phyloP scores from a whole-genome alignment of 2,888 invertebrate genomes.

The Himalopsyche anomala region DNA sequence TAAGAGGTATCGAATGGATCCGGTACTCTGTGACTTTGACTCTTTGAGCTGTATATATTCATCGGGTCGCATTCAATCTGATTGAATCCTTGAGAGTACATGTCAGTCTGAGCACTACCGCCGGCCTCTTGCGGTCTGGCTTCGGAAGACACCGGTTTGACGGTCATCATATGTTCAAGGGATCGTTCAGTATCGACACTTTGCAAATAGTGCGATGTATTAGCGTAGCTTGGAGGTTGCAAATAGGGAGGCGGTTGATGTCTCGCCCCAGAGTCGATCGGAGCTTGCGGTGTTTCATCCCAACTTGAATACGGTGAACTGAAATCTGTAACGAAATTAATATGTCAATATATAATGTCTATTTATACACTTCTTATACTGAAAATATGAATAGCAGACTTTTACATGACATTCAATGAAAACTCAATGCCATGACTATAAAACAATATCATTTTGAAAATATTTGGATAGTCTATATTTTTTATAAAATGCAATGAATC shows the following conservation, averaged over 20 bases:
- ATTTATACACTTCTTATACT: too few relatives aligned
- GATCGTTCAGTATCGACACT: slow-evolving; percentile 41
- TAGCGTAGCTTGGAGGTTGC: slow-evolving; percentile 77
- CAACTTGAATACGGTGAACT: slow-evolving; percentile 73
- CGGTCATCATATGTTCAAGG: neutral
- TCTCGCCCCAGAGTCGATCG: slow-evolving; percentile 47
- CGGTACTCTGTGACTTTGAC: slow-evolving; percentile 46
- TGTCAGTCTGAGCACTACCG: neutral
- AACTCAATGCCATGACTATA: too few relatives aligned
- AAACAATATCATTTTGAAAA: too few relatives aligned
- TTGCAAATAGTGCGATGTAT: slow-evolving; percentile 69
- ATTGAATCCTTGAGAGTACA: neutral
- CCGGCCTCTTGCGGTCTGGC: neutral
- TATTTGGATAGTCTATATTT: too few relatives aligned
- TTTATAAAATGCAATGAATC: too few relatives aligned
- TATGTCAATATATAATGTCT: too few relatives aligned
- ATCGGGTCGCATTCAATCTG: neutral
- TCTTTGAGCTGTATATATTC: neutral
- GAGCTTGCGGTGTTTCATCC: slow-evolving; percentile 72
- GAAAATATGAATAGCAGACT: too few relatives aligned
- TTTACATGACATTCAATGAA: too few relatives aligned
- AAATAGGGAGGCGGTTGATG: slow-evolving; percentile 75
- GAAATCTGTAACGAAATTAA: slow-evolving; percentile 67
- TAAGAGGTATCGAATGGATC: slow-evolving; percentile 84
- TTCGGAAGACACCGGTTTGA: neutral